Conservation (phyloP, 2,113 vertebrate genomes). For the Chaenocephalus aceratus region DNA sequence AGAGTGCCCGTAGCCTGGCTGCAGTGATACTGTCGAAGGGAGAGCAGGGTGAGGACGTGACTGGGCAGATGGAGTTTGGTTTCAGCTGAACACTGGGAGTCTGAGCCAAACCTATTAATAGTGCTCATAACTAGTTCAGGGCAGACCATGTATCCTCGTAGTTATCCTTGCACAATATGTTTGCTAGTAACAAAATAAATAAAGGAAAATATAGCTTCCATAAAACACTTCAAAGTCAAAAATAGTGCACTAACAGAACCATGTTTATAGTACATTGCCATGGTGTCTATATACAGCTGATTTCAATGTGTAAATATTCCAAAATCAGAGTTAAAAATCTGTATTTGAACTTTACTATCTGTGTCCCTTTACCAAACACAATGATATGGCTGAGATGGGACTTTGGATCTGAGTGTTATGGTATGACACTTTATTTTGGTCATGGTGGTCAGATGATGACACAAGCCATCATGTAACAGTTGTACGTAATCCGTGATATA, state of each 20-base stretch:
- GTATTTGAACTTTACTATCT: background rate
- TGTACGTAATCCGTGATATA: background rate
- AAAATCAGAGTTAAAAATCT: background rate
- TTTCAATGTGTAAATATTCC: background rate
- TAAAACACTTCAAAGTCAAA: background rate
- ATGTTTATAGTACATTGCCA: background rate
- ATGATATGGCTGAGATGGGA: background rate
- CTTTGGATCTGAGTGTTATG: background rate
- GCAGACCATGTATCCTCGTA: slow-evolving; percentile 40
- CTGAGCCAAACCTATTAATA: slow-evolving; percentile 94
- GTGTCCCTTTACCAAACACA: background rate
- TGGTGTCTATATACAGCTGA: background rate
- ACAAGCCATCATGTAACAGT: background rate
- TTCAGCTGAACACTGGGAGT: slow-evolving; percentile 92
- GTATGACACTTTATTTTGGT: background rate
- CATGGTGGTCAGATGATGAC: background rate
- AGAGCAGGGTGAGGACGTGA: slow-evolving; percentile 83
- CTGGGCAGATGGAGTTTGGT: slow-evolving; percentile 91
- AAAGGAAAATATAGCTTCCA: background rate
- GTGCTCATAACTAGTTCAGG: slow-evolving; percentile 77
- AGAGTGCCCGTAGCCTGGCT: slow-evolving; percentile 81
- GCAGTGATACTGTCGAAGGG: slow-evolving; percentile 86
- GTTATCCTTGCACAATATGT: slow-evolving; percentile 52
- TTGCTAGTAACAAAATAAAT: slow-evolving; percentile 47
- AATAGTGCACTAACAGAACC: background rate